A percentile compares a stretch with the other conserved stretches of the same genome.
Conservation (phyloP, 1,140 invertebrate species). For the Drosophila sp. region DNA sequence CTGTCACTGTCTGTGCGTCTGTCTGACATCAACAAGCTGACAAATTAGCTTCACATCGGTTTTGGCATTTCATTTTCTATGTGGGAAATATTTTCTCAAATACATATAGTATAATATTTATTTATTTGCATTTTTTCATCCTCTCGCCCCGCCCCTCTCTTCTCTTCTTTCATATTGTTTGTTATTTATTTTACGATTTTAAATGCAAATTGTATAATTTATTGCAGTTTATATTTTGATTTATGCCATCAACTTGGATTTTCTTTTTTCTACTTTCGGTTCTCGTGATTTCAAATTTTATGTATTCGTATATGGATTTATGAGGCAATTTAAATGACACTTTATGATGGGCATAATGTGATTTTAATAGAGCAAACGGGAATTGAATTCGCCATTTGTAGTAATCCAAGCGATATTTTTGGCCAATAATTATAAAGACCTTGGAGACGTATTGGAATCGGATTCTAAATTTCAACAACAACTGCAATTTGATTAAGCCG, state of each 20-base stretch:
- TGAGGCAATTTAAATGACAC: conserved; percentile 56
- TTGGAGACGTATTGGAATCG: not conserved
- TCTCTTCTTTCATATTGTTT: conserved; percentile 36
- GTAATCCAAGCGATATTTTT: not conserved
- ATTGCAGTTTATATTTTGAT: conserved; percentile 61
- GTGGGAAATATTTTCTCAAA: conserved; percentile 22
- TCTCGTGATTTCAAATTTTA: conserved; percentile 33
- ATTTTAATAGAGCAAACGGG: conserved; percentile 54
- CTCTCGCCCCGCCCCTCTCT: not conserved
- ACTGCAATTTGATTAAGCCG: conserved; percentile 55
- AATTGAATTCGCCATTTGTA: conserved; percentile 35
- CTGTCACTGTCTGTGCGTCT: not conserved
- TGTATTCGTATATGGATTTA: conserved; percentile 47
- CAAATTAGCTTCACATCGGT: conserved; percentile 75
- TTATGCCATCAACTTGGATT: conserved; percentile 48
- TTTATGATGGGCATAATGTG: conserved; percentile 52
- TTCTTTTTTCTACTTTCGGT: conserved; percentile 14
- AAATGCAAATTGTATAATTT: conserved; percentile 73
- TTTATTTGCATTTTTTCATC: conserved; percentile 32
- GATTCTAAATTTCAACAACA: conserved; percentile 16
- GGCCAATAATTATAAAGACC: not conserved
- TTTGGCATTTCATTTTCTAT: conserved; percentile 56
- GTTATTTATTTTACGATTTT: conserved; percentile 64
- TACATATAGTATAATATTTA: conserved; percentile 26
- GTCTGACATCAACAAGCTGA: conserved; percentile 50